Evolutionary conservation across 2,113 vertebrate genomes (phyloP).

Genomic region (Fukomys damarensis): DNA sequence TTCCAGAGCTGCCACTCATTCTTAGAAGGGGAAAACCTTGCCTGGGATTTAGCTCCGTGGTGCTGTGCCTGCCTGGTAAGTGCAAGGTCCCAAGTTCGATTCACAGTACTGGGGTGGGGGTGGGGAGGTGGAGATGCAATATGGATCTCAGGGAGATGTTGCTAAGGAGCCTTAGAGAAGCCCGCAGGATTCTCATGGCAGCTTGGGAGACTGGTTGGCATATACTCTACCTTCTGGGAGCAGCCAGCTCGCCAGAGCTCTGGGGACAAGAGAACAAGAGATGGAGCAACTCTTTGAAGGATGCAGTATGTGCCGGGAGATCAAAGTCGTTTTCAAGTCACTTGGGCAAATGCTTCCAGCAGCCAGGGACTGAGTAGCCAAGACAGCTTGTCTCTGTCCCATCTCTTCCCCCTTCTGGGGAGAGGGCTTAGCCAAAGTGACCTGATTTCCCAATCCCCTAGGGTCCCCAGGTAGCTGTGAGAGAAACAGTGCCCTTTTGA

Average conservation of each 20-base stretch:
- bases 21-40: not conserved
- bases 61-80: no score
- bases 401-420: not conserved
- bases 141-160: not conserved
- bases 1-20: not conserved
- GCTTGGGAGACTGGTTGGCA: not conserved
- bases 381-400: slow-evolving; percentile 3
- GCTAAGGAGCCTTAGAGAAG: not conserved
- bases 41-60: no score
- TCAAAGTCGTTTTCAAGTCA: not conserved
- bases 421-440: slow-evolving; percentile 58
- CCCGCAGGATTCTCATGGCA: not conserved
- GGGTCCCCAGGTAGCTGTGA: slow-evolving; percentile 62
- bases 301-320: not conserved
- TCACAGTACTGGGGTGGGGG: no score
- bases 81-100: no score
- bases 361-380: slow-evolving; percentile 8
- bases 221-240: not conserved
- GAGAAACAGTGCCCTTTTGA: slow-evolving; percentile 74
- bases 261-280: not conserved
- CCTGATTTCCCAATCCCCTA: slow-evolving; percentile 71
- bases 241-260: not conserved
- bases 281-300: not conserved
- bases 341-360: not conserved
- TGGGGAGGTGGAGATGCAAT: not conserved